Evolutionary conservation across 35 echinoderm and acorn worm genomes (phyloP).

Genomic region (Lytechinus variegatus): DNA sequence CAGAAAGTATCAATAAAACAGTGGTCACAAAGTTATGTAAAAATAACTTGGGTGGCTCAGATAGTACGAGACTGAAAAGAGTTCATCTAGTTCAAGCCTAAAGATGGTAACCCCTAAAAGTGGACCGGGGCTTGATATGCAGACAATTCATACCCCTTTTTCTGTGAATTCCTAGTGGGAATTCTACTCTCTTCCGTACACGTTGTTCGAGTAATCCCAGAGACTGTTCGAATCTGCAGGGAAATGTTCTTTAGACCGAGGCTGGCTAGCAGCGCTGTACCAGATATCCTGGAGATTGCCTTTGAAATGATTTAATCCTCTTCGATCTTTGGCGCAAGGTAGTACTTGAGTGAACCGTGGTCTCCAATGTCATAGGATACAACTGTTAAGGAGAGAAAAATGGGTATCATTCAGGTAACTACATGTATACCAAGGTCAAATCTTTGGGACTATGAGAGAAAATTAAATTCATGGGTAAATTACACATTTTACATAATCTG

Average conservation of each 20-base stretch:
- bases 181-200: background rate
- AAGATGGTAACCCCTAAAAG: background rate
- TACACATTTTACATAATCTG: too few relatives aligned
- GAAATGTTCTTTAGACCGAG: background rate
- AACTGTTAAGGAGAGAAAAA: constrained; percentile 70
- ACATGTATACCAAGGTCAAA: too few relatives aligned
- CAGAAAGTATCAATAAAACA: too few relatives aligned
- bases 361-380: constrained; percentile 92
- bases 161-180: background rate
- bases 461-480: too few relatives aligned
- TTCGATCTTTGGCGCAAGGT: constrained; percentile 95
- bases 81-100: background rate
- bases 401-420: background rate
- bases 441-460: too few relatives aligned
- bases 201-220: background rate
- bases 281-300: background rate
- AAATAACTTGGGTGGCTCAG: too few relatives aligned
- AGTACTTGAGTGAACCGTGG: constrained; percentile 77
- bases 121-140: background rate
- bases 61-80: too few relatives aligned
- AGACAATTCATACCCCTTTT: background rate
- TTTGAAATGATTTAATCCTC: constrained; percentile 56
- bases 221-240: background rate
- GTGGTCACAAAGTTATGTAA: too few relatives aligned
- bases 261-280: background rate